Evolutionary conservation across 1,140 invertebrate species (phyloP).

Genomic region (Drepana arcuata): DNA sequence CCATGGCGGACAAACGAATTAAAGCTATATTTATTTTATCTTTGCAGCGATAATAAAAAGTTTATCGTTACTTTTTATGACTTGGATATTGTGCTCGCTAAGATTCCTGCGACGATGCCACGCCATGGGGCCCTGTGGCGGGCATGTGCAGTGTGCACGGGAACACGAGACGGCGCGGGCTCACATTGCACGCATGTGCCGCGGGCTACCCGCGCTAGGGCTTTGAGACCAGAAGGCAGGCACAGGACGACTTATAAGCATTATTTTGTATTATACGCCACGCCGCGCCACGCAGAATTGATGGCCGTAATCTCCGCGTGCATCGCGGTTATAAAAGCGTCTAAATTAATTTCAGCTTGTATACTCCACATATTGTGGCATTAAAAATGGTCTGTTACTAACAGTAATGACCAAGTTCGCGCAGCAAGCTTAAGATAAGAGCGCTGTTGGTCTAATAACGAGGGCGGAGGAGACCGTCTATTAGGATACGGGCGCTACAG

Average conservation of each 20-base stretch:
- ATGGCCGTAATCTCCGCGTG: too few species aligned
- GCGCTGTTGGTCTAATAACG: too few species aligned
- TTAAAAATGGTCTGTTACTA: constrained; percentile 3
- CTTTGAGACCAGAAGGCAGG: too few species aligned
- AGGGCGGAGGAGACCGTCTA: too few species aligned
- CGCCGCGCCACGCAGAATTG: too few species aligned
- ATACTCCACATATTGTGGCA: constrained; percentile 1
- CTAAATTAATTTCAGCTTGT: constrained; percentile 11
- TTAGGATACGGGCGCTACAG: too few species aligned
- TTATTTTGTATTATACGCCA: too few species aligned
- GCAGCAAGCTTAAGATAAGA: constrained; percentile 14
- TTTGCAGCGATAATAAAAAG: constrained; percentile 42
- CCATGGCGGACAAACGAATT: constrained; percentile 17
- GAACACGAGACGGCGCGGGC: background rate
- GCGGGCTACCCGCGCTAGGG: background rate
- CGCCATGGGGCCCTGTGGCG: too few species aligned
- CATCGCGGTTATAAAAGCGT: constrained; percentile 8
- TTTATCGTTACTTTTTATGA: constrained; percentile 60
- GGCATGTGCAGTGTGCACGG: background rate
- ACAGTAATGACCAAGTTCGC: constrained; percentile 8
- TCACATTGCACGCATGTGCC: constrained; percentile 6
- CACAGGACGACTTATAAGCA: too few species aligned
- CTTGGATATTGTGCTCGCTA: constrained; percentile 30
- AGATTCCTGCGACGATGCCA: constrained; percentile 10
- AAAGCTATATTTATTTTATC: constrained; percentile 58